These are phyloP conservation scores for Aspidoscelis tigris DNA, from an alignment of 2,113 vertebrate species.

Conservation along the genomic window DNA sequence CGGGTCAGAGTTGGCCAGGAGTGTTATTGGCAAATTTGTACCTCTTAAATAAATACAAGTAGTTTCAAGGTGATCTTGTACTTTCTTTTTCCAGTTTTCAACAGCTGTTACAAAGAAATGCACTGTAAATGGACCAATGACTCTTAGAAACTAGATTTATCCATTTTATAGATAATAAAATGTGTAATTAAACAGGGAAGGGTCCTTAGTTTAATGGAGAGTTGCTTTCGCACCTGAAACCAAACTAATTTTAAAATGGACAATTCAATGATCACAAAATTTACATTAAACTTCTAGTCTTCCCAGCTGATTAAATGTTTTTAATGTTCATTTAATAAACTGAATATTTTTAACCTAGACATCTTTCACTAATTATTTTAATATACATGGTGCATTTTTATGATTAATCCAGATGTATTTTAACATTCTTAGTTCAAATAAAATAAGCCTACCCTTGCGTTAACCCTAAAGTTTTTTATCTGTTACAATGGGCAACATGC, in stretches of 20 bases:
- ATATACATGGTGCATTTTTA: neutral
- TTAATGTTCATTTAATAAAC: slow-evolving; percentile 20
- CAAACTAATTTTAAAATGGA: neutral
- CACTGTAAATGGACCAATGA: neutral
- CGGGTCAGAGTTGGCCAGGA: too few species aligned
- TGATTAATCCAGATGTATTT: neutral
- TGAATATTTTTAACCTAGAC: neutral
- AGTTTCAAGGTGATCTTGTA: too few species aligned
- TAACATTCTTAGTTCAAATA: neutral
- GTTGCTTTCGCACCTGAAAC: neutral
- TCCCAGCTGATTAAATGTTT: neutral
- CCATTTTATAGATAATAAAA: neutral
- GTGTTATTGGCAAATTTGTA: too few species aligned
- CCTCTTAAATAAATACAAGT: too few species aligned
- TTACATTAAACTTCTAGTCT: neutral
- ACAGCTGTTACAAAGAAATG: too few species aligned
- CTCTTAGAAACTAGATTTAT: too few species aligned
- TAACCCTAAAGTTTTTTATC: neutral
- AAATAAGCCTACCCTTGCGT: neutral
- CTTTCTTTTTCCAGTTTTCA: too few species aligned
- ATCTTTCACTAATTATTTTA: neutral
- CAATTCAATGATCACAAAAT: neutral
- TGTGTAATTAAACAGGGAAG: neutral
- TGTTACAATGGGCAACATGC: neutral
- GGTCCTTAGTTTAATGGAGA: accelerated